Evolutionary conservation across 1,140 invertebrate genomes (phyloP).

Genomic region (Holcopasites calliopsidis): DNA sequence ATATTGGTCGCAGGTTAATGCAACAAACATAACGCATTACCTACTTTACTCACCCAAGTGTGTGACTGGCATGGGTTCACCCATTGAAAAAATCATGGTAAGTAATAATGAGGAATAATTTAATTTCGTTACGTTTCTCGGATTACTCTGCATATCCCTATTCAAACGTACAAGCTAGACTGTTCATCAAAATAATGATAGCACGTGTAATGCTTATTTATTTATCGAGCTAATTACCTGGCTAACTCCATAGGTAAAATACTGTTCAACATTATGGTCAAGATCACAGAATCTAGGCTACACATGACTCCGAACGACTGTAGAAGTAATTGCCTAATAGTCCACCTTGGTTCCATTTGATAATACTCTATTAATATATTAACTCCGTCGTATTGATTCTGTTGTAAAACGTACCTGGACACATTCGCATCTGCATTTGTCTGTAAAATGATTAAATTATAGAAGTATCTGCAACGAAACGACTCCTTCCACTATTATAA

Average conservation of each 20-base stretch:
- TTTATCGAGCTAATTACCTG: slow-evolving; percentile 75
- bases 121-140: slow-evolving; percentile 85
- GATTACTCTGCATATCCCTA: slow-evolving; percentile 87
- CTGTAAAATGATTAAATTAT: slow-evolving; percentile 77
- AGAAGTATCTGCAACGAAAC: not conserved
- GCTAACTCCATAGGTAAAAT: slow-evolving; percentile 93
- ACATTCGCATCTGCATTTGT: slow-evolving; percentile 92
- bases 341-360: slow-evolving; percentile 94
- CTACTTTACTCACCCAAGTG: slow-evolving; percentile 84
- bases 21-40: slow-evolving; percentile 32
- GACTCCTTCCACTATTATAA: slow-evolving; percentile 12
- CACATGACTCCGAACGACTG: slow-evolving; percentile 93
- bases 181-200: slow-evolving; percentile 18
- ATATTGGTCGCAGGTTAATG: not conserved
- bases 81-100: slow-evolving; percentile 92
- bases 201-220: not conserved
- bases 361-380: slow-evolving; percentile 92
- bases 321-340: slow-evolving; percentile 88
- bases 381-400: slow-evolving; percentile 88
- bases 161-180: slow-evolving; percentile 32
- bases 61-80: slow-evolving; percentile 90
- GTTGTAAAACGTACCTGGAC: slow-evolving; percentile 87
- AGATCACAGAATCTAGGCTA: slow-evolving; percentile 87
- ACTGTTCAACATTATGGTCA: slow-evolving; percentile 91
- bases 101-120: slow-evolving; percentile 89